Conservation (phyloP, 53 echinoderm and acorn worm species). For the Paelopatides confundens region DNA sequence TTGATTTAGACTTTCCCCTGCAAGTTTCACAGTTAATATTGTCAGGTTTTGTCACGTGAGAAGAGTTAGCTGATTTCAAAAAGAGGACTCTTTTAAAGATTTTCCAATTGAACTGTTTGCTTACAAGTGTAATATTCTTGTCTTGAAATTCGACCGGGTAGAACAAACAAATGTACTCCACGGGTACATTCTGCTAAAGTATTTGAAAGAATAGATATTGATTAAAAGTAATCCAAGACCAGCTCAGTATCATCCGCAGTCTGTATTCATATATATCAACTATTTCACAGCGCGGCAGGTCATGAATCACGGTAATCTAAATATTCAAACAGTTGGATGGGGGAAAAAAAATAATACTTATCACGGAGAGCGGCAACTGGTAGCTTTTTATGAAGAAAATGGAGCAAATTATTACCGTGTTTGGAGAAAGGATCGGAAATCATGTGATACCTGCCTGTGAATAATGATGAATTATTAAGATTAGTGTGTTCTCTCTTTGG, state of each 20-base stretch:
- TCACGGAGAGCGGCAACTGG: not conserved
- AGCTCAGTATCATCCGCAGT: not conserved
- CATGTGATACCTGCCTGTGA: not conserved
- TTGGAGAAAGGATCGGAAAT: not conserved
- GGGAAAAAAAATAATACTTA: not conserved
- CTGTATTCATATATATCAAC: not conserved
- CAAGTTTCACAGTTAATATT: too few relatives aligned
- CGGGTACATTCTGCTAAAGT: not conserved
- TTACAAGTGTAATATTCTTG: too few relatives aligned
- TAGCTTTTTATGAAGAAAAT: not conserved
- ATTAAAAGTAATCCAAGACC: not conserved
- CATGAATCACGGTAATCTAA: not conserved
- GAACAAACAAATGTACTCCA: not conserved
- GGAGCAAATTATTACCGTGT: conserved; percentile 1
- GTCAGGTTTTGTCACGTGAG: too few relatives aligned
- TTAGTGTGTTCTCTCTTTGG: not conserved
- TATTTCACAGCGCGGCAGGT: not conserved
- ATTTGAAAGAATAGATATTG: not conserved
- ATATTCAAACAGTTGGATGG: not conserved
- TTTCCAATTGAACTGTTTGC: not conserved
- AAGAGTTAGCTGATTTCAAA: too few relatives aligned
- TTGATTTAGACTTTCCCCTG: too few relatives aligned
- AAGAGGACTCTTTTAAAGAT: not conserved
- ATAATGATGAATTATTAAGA: not conserved
- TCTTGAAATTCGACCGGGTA: not conserved